Percentiles rank a stretch among this genome's conserved stretches.
These are phyloP conservation scores for Lepus americanus DNA, from an alignment of 2,113 vertebrate genomes.

Conservation along the genomic window DNA sequence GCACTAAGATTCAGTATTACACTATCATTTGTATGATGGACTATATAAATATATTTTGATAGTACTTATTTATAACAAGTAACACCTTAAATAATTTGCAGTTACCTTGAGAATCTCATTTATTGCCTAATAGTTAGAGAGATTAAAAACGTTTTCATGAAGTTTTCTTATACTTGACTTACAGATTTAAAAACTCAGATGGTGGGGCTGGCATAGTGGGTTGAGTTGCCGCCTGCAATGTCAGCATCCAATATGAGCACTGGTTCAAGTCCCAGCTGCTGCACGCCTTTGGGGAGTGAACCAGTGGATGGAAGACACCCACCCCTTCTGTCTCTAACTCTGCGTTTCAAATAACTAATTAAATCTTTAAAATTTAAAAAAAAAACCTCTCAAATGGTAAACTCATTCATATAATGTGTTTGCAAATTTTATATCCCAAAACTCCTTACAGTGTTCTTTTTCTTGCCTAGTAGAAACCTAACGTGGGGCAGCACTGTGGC, in stretches of 20 bases:
- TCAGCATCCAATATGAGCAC: too few relatives aligned
- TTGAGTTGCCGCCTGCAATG: too few relatives aligned
- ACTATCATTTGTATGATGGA: neutral
- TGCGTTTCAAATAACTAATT: too few relatives aligned
- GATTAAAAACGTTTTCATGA: neutral
- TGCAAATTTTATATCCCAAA: neutral
- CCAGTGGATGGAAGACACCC: too few relatives aligned
- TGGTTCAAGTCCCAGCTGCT: too few relatives aligned
- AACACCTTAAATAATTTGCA: neutral
- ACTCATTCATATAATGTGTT: neutral
- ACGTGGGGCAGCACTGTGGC: too few relatives aligned
- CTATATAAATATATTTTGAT: neutral
- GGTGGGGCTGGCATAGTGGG: too few relatives aligned
- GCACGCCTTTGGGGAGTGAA: too few relatives aligned
- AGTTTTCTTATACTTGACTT: neutral
- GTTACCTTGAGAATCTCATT: constrained; percentile 10
- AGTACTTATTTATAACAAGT: too few relatives aligned
- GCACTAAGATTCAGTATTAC: neutral
- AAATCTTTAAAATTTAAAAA: too few relatives aligned
- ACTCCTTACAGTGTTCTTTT: neutral
- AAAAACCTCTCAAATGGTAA: neutral
- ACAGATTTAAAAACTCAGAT: neutral
- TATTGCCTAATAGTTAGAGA: neutral
- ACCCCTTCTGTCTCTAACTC: too few relatives aligned
- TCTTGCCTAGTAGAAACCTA: neutral